Evolutionary conservation across 2,797 vertebrate genomes (phyloP).

Genomic region (Synaphobranchus kaupii): DNA sequence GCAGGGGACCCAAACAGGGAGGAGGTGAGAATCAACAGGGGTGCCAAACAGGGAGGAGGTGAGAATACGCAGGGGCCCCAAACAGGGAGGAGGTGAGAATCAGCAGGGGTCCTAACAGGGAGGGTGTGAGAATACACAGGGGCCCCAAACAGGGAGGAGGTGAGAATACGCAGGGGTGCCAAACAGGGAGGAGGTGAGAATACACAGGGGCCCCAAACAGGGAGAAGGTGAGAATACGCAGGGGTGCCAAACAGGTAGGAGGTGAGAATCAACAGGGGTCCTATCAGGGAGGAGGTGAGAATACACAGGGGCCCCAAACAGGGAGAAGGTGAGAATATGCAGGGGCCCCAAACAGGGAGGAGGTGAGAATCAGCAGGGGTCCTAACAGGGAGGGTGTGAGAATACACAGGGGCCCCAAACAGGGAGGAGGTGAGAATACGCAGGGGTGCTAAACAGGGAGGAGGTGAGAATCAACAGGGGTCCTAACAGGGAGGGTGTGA

Average conservation of each 20-base stretch:
- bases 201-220: neutral
- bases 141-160: neutral
- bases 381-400: neutral
- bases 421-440: neutral
- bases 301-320: slow-evolving; percentile 39
- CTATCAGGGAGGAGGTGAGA: neutral
- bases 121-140: neutral
- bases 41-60: neutral
- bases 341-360: neutral
- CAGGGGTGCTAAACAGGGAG: neutral
- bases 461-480: neutral
- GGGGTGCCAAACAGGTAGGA: slow-evolving; percentile 74
- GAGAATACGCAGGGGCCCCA: neutral
- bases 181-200: neutral
- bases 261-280: neutral
- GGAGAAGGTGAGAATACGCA: neutral
- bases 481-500: neutral
- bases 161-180: neutral
- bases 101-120: too few relatives aligned
- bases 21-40: neutral
- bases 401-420: neutral
- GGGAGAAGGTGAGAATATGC: neutral
- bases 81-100: neutral
- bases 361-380: neutral
- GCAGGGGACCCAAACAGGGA: neutral